These are phyloP conservation scores for Pogonomyrmex barbatus DNA, from an alignment of 1,140 invertebrate species.

Conservation along the genomic window DNA sequence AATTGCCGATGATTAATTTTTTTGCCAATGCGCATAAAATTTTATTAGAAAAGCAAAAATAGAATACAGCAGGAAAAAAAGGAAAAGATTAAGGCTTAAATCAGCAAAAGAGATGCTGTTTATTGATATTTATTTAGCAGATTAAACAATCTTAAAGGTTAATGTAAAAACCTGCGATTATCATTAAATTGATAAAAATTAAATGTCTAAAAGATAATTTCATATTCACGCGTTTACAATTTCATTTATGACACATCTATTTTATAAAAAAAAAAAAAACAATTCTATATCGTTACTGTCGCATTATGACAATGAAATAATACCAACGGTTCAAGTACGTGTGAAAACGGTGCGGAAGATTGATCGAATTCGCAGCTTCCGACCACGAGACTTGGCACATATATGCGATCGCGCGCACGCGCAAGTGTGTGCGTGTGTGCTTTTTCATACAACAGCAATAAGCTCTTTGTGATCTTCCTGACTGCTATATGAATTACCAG, in stretches of 20 bases:
- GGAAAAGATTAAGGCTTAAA: background rate
- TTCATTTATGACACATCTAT: background rate
- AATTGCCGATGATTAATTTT: background rate
- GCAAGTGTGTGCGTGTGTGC: background rate
- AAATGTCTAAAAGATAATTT: slow-evolving; percentile 27
- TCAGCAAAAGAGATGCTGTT: background rate
- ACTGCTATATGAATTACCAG: slow-evolving; percentile 59
- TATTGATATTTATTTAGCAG: slow-evolving; percentile 15
- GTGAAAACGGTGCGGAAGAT: slow-evolving; percentile 62
- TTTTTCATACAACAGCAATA: slow-evolving; percentile 43
- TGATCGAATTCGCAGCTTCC: slow-evolving; percentile 41
- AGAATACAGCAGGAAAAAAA: background rate
- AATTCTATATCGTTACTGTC: slow-evolving; percentile 1
- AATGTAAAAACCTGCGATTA: background rate
- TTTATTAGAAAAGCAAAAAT: background rate
- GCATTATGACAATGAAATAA: slow-evolving; percentile 58
- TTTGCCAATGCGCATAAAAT: background rate
- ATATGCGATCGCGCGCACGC: no score
- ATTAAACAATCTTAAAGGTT: slow-evolving; percentile 11
- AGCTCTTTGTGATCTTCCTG: slow-evolving; percentile 59
- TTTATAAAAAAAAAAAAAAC: background rate
- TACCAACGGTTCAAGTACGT: slow-evolving; percentile 47
- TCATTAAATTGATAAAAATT: background rate
- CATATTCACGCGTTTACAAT: background rate
- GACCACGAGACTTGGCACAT: slow-evolving; percentile 56